Conservation (phyloP, 1,140 invertebrate genomes). For the Amphibalanus amphitrite region DNA sequence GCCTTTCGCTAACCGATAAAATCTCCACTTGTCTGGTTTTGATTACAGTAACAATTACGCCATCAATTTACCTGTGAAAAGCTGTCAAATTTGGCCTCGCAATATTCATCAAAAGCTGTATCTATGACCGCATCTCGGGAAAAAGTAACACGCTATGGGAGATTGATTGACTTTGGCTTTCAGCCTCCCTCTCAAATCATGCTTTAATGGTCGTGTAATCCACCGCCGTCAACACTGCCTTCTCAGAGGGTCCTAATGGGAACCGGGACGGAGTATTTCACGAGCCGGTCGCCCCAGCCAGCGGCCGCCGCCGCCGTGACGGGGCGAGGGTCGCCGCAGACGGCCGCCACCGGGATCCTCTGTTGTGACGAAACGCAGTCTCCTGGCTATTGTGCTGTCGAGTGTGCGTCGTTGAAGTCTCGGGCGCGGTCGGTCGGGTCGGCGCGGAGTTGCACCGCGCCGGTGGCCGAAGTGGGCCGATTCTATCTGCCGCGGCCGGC, state of each 20-base stretch:
- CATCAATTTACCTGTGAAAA: background rate
- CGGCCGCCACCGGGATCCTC: background rate
- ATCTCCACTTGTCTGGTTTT: background rate
- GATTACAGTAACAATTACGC: constrained; percentile 1
- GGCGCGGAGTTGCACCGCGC: no score
- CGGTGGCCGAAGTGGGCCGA: background rate
- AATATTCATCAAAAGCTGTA: background rate
- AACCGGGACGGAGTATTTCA: background rate
- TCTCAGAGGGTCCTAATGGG: background rate
- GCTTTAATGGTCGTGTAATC: background rate
- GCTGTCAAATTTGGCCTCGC: background rate
- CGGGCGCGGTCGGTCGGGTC: no score
- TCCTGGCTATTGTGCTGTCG: background rate
- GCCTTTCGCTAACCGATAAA: background rate
- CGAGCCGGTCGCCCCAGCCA: no score
- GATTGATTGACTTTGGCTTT: background rate
- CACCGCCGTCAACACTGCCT: background rate
- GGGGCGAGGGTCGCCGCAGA: background rate
- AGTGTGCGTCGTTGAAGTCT: background rate
- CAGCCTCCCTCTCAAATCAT: background rate
- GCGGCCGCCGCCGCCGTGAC: no score
- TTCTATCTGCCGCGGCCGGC: no score
- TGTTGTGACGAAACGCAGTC: background rate
- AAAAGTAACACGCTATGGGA: background rate
- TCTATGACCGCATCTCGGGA: background rate